Conservation (phyloP, 2,113 vertebrate species). For the Colaptes auratus region DNA sequence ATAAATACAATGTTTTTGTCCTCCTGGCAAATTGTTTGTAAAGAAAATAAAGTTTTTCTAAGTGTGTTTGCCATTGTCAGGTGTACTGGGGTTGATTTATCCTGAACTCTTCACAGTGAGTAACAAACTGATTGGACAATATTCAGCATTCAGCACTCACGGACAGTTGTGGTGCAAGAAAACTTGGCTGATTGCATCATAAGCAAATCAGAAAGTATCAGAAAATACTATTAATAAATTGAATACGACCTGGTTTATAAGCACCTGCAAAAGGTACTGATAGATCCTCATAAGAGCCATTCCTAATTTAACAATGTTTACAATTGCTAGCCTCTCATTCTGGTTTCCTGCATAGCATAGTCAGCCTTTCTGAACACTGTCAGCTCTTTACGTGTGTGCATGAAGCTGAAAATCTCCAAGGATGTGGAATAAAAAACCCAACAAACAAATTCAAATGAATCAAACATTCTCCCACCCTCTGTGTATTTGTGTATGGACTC, state of each 20-base stretch:
- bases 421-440: not conserved
- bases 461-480: not conserved
- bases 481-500: not conserved
- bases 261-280: not conserved
- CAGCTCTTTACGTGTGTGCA: not conserved
- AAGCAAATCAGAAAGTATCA: not conserved
- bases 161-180: not conserved
- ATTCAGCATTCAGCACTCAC: not conserved
- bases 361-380: not conserved
- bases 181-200: not conserved
- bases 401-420: not conserved
- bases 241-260: not conserved
- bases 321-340: not conserved
- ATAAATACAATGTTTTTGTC: not conserved
- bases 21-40: not conserved
- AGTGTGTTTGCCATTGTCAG: not conserved
- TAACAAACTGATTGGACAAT: not conserved
- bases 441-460: not conserved
- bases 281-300: not conserved
- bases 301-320: not conserved
- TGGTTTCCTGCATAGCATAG: not conserved
- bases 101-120: not conserved
- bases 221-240: not conserved
- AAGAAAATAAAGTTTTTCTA: constrained; percentile 9
- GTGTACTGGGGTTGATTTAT: not conserved